phyloP scores from a whole-genome alignment of 2,113 vertebrate genomes.

The Leucopternis melanops region DNA sequence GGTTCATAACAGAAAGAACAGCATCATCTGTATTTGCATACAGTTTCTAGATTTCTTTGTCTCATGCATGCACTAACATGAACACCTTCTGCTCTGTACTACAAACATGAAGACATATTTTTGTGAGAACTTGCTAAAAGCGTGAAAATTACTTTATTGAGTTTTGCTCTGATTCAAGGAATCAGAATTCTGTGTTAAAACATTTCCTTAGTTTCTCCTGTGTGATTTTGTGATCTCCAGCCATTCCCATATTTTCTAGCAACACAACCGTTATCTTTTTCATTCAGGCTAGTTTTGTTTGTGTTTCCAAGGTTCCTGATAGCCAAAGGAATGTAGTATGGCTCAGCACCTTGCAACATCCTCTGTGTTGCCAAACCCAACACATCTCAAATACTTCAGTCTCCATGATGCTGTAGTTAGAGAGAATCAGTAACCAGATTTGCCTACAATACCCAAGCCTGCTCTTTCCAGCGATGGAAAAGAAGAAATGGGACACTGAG shows the following conservation, averaged over 20 bases:
- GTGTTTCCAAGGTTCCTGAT: not conserved
- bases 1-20: not conserved
- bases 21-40: no score
- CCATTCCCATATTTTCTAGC: not conserved
- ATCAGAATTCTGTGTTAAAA: not conserved
- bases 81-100: not conserved
- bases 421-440: not conserved
- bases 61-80: fast-evolving
- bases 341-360: not conserved
- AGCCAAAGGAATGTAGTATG: not conserved
- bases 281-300: not conserved
- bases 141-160: not conserved
- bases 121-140: not conserved
- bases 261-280: not conserved
- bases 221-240: not conserved
- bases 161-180: not conserved
- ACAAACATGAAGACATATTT: not conserved
- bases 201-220: not conserved
- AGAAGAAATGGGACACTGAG: not conserved
- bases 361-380: not conserved
- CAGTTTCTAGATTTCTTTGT: not conserved
- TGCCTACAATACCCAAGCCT: not conserved
- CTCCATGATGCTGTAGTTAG: not conserved
- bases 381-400: not conserved
- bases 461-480: not conserved